These are phyloP conservation scores for Drosophila mimica DNA, from an alignment of 2,888 invertebrate genomes.

Conservation along the genomic window DNA sequence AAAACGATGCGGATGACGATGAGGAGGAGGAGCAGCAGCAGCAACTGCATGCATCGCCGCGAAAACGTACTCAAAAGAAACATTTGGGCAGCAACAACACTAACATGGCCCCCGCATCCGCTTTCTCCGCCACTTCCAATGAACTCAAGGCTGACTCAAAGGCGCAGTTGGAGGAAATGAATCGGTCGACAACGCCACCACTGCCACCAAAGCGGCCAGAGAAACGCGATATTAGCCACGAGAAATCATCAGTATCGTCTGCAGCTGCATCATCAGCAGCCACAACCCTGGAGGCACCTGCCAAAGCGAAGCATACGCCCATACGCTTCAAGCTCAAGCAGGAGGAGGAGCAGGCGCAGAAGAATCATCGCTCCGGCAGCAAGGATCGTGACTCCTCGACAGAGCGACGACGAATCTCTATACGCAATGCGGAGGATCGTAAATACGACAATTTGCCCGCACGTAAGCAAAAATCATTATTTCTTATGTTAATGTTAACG, in stretches of 20 bases:
- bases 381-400: constrained; percentile 56
- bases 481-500: not conserved
- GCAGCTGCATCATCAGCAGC: constrained; percentile 13
- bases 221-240: constrained; percentile 41
- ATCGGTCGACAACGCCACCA: constrained; percentile 83
- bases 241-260: constrained; percentile 26
- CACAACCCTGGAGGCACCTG: constrained; percentile 13
- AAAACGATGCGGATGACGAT: constrained; percentile 85
- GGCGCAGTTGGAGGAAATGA: constrained; percentile 34
- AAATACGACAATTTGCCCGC: constrained; percentile 88
- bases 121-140: constrained; percentile 31
- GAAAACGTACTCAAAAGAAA: constrained; percentile 50
- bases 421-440: constrained; percentile 86
- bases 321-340: constrained; percentile 82
- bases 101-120: constrained; percentile 7
- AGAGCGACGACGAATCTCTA: constrained; percentile 83
- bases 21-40: constrained; percentile 64
- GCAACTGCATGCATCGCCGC: constrained; percentile 27
- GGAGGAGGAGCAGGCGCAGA: constrained; percentile 55
- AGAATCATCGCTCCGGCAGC: constrained; percentile 61
- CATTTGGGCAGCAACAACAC: constrained; percentile 14
- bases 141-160: constrained; percentile 49
- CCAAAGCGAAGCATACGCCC: constrained; percentile 82
- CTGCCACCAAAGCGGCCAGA: constrained; percentile 60
- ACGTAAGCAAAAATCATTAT: constrained; percentile 84